These are phyloP conservation scores for Hydrozoanthus gracilis DNA, from an alignment of 92 coral and sea anemone species.

Conservation along the genomic window DNA sequence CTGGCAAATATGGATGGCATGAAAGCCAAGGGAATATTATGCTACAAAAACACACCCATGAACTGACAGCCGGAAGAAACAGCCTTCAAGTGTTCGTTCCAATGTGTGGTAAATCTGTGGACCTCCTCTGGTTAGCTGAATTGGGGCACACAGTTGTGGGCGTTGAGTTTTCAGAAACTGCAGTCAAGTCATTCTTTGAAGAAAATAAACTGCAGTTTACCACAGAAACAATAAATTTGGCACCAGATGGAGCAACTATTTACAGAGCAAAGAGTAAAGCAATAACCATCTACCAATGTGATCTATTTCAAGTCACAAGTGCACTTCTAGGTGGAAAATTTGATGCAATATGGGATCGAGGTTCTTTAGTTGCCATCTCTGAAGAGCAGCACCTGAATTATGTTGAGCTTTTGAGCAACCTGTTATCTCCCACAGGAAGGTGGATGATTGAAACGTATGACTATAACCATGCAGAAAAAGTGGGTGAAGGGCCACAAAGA, in stretches of 20 bases:
- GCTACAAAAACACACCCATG: conserved; percentile 38
- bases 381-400: not conserved
- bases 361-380: not conserved
- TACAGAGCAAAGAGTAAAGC: conserved; percentile 63
- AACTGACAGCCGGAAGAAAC: conserved; percentile 45
- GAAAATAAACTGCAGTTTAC: conserved; percentile 56
- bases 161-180: conserved; percentile 38
- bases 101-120: conserved; percentile 61
- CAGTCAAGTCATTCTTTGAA: conserved; percentile 54
- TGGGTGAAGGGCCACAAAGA: too few species aligned
- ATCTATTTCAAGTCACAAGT: conserved; percentile 43
- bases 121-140: conserved; percentile 62
- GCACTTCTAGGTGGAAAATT: conserved; percentile 46
- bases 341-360: conserved; percentile 65
- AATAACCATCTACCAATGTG: conserved; percentile 56
- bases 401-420: not conserved
- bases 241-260: conserved; percentile 55
- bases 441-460: too few species aligned
- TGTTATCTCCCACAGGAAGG: too few species aligned
- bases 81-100: conserved; percentile 61
- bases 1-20: not conserved
- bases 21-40: conserved; percentile 15
- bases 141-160: conserved; percentile 67
- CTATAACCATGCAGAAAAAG: too few species aligned
- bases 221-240: conserved; percentile 52